Evolutionary conservation across 2,797 vertebrate species (phyloP), one percentile per base, ranked within the genome.

Genomic region (Melanotaenia maccullochi): DNA sequence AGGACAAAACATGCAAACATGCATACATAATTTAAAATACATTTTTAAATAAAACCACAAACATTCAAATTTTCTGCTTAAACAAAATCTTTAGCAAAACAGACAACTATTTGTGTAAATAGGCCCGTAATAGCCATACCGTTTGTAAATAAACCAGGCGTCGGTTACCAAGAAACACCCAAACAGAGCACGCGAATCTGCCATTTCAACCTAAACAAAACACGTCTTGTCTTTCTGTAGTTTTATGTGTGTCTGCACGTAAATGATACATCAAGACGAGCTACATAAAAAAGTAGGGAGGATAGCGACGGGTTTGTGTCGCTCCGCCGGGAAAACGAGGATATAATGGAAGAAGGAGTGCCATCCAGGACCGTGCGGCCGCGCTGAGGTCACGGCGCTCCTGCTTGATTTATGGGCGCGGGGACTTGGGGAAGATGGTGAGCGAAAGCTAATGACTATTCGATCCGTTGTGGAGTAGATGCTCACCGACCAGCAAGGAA

Each of bases 321-420:
- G 85, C 73, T 90, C 79, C 76, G 90, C 90, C 87, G 79, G 87
- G 92, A 82, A 88, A 90, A 92, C 90, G 93, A 93, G 85, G 85
- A 89, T 90, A 90, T 91, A 94, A 96, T 94, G 93, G 92, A 92
- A 94, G 93, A 93, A 91, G 83, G 93, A 94, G 93, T 90, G 92
- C 89, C 90, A 91, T 92, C 90, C 75, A 90, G 88, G 82, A 84
- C 76, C 88, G 90, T 78, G 89, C 81, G 83, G 93, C 93, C 92
- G 93, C 87, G 81, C 87, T 93, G 94, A 94, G 93, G 95, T 95
- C 93, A 95, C 88, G 89, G 90, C 83, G 79, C 88, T 86, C 86
- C 88, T 78, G 78, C 77, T 89, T 96, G 96, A 96, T 96, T 96
- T 96, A 94, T 88, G 93, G 95, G 93, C 93, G 80, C 74, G 71